These are phyloP conservation scores for Sphinx pinastri DNA, from an alignment of 2,888 invertebrate genomes.

Conservation along the genomic window DNA sequence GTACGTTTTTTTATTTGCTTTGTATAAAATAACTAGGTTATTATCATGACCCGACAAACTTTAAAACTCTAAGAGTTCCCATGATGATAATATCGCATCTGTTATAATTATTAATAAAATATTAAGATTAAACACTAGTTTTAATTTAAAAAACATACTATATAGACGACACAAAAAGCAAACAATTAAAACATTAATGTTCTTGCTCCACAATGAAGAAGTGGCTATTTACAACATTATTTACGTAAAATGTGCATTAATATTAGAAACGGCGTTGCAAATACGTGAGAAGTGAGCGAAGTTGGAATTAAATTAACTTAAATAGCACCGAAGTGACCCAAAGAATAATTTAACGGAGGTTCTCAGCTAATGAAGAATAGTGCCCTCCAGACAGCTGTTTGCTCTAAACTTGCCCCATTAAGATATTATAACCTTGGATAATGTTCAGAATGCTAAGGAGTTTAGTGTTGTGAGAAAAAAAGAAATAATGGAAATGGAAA, in stretches of 20 bases:
- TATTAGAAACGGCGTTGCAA: constrained; percentile 51
- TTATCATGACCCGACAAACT: too few species aligned
- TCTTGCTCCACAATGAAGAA: background rate
- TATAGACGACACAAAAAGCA: too few species aligned
- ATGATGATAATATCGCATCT: too few species aligned
- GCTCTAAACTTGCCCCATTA: constrained; percentile 76
- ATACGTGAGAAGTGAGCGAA: constrained; percentile 68
- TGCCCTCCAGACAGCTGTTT: constrained; percentile 75
- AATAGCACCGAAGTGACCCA: constrained; percentile 80
- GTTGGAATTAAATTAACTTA: constrained; percentile 79
- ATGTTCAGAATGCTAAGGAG: constrained; percentile 49
- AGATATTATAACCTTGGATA: constrained; percentile 74
- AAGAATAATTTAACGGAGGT: constrained; percentile 78
- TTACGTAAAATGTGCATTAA: constrained; percentile 46
- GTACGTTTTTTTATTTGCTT: too few species aligned
- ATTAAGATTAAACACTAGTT: too few species aligned
- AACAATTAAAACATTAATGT: background rate
- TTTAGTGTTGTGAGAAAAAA: constrained; percentile 39
- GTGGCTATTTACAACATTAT: constrained; percentile 21
- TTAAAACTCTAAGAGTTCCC: too few species aligned
- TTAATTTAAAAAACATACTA: too few species aligned
- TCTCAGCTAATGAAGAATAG: constrained; percentile 79
- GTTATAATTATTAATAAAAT: too few species aligned
- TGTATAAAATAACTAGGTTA: too few species aligned
- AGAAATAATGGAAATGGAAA: constrained; percentile 30